Evolutionary conservation across 2,113 vertebrate species (phyloP).

Genomic region (Triplophysa rosa): DNA sequence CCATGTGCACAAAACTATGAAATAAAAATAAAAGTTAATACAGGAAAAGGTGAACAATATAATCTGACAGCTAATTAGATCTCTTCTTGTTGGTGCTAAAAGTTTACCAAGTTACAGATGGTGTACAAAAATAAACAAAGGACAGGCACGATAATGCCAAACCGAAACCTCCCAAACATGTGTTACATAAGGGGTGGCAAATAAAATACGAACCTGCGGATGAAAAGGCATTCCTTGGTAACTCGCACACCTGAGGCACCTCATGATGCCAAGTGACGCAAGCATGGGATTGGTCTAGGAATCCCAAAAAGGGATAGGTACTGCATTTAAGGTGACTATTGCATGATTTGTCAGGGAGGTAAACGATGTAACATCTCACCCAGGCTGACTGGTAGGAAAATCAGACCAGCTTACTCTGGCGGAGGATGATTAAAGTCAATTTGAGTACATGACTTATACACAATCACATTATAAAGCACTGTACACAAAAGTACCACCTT

Average conservation of each 20-base stretch:
- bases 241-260: slow-evolving; percentile 39
- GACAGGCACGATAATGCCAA: slow-evolving; percentile 1
- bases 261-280: background rate
- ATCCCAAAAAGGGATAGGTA: slow-evolving; percentile 6
- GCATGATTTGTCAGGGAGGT: background rate
- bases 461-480: background rate
- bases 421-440: background rate
- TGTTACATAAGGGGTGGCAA: background rate
- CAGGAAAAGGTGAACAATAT: slow-evolving; percentile 7
- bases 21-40: background rate
- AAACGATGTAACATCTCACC: background rate
- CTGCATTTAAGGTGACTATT: background rate
- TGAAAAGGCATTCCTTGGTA: background rate
- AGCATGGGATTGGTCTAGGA: slow-evolving; percentile 10
- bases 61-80: background rate
- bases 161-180: background rate
- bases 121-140: background rate
- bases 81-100: background rate
- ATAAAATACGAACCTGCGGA: background rate
- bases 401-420: background rate
- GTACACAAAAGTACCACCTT: background rate
- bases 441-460: background rate
- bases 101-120: background rate
- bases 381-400: background rate
- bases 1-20: background rate